Percentiles rank a stretch among this genome's conserved stretches.
These are phyloP conservation scores for Sarcophilus harrisii DNA, from an alignment of 2,797 vertebrate genomes.

Conservation along the genomic window DNA sequence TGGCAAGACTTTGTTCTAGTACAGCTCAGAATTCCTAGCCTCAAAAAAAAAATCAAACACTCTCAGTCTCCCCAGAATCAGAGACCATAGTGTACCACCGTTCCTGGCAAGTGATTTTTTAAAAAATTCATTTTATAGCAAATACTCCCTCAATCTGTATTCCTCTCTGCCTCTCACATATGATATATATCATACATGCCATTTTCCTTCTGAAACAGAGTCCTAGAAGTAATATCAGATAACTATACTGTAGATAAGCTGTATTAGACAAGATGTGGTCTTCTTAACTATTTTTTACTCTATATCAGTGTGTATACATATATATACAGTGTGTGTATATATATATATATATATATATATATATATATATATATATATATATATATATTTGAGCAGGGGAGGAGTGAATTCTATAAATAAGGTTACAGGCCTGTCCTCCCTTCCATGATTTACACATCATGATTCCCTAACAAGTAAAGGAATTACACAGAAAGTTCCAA, in stretches of 20 bases:
- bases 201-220: background rate
- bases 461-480: background rate
- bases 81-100: background rate
- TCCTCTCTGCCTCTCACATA: background rate
- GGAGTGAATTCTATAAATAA: background rate
- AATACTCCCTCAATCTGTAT: background rate
- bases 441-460: background rate
- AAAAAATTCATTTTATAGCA: background rate
- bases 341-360: background rate
- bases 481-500: background rate
- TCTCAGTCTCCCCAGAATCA: background rate
- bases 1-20: background rate
- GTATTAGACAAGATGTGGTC: background rate
- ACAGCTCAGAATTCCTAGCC: background rate
- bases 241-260: background rate
- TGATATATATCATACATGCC: background rate
- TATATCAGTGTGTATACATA: too few species aligned
- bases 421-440: background rate
- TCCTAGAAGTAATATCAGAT: background rate
- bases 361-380: background rate
- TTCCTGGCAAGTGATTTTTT: background rate
- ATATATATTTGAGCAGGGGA: background rate
- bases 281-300: background rate
- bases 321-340: too few species aligned
- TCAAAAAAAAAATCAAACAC: background rate